Percentiles rank a stretch among this genome's conserved stretches.
These are phyloP conservation scores for Scarus forsteni DNA, from an alignment of 2,797 vertebrate species.

Conservation along the genomic window DNA sequence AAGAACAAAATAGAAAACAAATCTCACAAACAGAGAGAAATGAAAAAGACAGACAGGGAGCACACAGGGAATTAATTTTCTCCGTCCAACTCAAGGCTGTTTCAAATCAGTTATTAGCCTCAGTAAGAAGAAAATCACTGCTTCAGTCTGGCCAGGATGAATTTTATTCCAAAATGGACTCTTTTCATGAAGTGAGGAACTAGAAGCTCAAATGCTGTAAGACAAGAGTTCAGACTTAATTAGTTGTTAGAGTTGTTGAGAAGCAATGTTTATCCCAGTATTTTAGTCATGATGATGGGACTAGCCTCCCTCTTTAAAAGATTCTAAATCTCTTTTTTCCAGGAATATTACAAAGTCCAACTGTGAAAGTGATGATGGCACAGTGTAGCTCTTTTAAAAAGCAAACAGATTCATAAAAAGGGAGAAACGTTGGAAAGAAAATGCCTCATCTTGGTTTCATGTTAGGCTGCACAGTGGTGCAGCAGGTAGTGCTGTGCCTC, in stretches of 20 bases:
- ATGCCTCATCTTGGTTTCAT: too few relatives aligned
- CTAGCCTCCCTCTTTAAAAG: background rate
- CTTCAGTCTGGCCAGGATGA: background rate
- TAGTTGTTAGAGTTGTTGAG: constrained; percentile 3
- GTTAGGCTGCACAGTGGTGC: too few relatives aligned
- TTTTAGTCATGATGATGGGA: constrained; percentile 1
- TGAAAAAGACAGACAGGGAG: background rate
- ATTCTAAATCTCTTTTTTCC: background rate
- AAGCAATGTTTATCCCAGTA: constrained; percentile 2
- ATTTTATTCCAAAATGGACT: constrained; percentile 18
- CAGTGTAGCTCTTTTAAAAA: too few relatives aligned
- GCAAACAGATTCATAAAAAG: too few relatives aligned
- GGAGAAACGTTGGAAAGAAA: too few relatives aligned
- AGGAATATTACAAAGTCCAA: background rate
- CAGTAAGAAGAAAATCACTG: background rate
- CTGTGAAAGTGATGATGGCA: background rate
- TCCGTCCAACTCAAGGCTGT: constrained; percentile 24
- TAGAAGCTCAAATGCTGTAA: constrained; percentile 6
- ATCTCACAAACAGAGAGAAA: constrained; percentile 3
- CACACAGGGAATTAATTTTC: background rate
- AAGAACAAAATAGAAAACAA: constrained; percentile 13
- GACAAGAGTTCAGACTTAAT: constrained; percentile 4
- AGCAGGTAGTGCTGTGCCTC: too few relatives aligned
- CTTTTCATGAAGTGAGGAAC: constrained; percentile 12
- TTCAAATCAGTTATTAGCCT: constrained; percentile 20